Base-by-base conservation (phyloP, 1,140 invertebrate species). In the Psix sp. region DNA sequence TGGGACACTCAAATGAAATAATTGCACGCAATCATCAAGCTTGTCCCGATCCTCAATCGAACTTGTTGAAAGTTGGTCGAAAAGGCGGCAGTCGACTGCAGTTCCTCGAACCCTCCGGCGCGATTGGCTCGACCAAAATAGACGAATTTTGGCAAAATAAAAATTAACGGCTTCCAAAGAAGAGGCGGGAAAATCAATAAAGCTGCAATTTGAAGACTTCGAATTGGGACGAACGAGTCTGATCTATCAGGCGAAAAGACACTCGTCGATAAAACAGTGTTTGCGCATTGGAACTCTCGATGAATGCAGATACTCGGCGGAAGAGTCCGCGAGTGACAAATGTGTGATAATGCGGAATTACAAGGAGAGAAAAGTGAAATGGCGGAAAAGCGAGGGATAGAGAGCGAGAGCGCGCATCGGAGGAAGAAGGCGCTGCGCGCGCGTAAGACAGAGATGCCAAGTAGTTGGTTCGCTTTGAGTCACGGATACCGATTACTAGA, bases 401-500 rank as follows among this genome's bases (percentile, higher is more conserved):
- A 48, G 56, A 51, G 2, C 16, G 52, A 46, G 31, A 13, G 24
- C 46, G 11, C 46, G 39, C 39, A 38, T 21, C 11, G 11, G 24
- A 51, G 18, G n/a, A 51, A 39, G 35, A 45, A 49, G 40, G 21
- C 7, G 21, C 7, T 24, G 15, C 46, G 15, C 15, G 26, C 42
- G 20, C 6, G 67, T 52, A 18, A 14, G 71, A 80, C 57, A 77
- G 75, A 75, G 77, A 80, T 66, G 77, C 48, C 65, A 78, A 77
- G 80, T 79, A 82, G 80, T 79, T 83, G 82, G 78, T 74, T 63
- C 46, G 38, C 62, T 76, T 78, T 62, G 75, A 74, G 68, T 65
- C 60, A 75, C 62, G 62, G 70, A 79, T 66, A 70, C 51, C 74
- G 70, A 66, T 73, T 60, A 62, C 60, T 60, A 56, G 54, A 66